Percentiles rank a stretch among this genome's conserved stretches.
phyloP scores from a whole-genome alignment of 2,113 vertebrate species.

The Hemiprocne comata region DNA sequence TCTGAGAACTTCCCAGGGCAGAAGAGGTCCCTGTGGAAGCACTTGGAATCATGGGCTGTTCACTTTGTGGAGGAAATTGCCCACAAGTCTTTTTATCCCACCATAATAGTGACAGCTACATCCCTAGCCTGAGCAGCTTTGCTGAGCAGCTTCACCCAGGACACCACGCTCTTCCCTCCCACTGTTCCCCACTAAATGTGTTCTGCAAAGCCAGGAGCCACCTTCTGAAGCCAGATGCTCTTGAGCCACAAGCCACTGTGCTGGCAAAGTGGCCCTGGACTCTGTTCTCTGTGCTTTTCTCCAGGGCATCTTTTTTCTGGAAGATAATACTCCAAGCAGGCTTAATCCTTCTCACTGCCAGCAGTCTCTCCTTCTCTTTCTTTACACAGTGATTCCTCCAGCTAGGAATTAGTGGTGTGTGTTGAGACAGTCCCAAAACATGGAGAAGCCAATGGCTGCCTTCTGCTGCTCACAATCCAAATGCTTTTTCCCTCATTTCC shows the following conservation, averaged over 20 bases:
- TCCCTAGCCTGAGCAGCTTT: not conserved
- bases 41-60: not conserved
- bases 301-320: not conserved
- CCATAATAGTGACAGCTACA: not conserved
- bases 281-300: not conserved
- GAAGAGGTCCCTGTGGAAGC: not conserved
- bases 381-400: not conserved
- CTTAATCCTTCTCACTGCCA: not conserved
- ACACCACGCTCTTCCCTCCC: not conserved
- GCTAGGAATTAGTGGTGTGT: not conserved
- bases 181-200: not conserved
- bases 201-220: not conserved
- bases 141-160: not conserved
- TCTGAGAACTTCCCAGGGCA: not conserved
- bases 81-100: not conserved
- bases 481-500: not conserved
- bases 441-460: not conserved
- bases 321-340: not conserved
- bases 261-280: not conserved
- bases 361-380: too few species aligned
- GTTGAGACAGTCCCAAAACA: rapidly evolving
- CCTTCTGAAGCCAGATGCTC: not conserved
- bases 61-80: not conserved
- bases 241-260: not conserved
- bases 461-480: not conserved